A percentile compares a stretch with the other conserved stretches of the same genome.
phyloP scores from a whole-genome alignment of 1,140 invertebrate genomes.

The Drosophila sp. region DNA sequence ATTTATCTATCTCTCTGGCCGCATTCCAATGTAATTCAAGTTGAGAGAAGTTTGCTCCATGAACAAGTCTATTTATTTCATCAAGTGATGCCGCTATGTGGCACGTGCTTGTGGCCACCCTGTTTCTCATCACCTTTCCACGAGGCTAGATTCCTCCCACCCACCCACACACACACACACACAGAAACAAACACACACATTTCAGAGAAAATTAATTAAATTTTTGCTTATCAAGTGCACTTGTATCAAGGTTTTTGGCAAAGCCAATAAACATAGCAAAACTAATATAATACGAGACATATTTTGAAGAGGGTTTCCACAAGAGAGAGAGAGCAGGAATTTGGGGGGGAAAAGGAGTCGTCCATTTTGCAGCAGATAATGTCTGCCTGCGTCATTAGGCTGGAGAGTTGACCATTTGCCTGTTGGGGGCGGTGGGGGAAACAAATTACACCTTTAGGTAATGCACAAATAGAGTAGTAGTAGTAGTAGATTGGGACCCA shows the following conservation, averaged over 20 bases:
- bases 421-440: conserved; percentile 1
- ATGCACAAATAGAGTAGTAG: conserved; percentile 16
- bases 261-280: conserved; percentile 26
- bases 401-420: conserved; percentile 25
- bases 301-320: conserved; percentile 21
- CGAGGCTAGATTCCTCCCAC: not conserved
- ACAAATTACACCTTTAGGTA: conserved; percentile 69
- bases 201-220: conserved; percentile 63
- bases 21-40: conserved; percentile 8
- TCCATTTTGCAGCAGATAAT: conserved; percentile 17
- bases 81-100: conserved; percentile 4
- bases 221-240: conserved; percentile 55
- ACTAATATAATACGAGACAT: conserved; percentile 58
- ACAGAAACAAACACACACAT: conserved; percentile 5
- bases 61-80: conserved; percentile 12
- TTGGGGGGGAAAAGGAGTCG: not conserved
- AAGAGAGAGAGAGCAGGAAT: not conserved
- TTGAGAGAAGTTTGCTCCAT: conserved; percentile 2
- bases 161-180: not conserved
- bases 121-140: not conserved
- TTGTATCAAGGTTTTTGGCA: conserved; percentile 26
- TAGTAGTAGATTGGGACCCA: not conserved
- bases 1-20: conserved; percentile 2
- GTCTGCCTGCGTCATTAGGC: conserved; percentile 36
- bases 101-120: conserved; percentile 2